Evolutionary conservation across 2,113 vertebrate genomes (phyloP), one percentile per base, ranked within the genome.

Genomic region (Corythoichthys haematopterus): DNA sequence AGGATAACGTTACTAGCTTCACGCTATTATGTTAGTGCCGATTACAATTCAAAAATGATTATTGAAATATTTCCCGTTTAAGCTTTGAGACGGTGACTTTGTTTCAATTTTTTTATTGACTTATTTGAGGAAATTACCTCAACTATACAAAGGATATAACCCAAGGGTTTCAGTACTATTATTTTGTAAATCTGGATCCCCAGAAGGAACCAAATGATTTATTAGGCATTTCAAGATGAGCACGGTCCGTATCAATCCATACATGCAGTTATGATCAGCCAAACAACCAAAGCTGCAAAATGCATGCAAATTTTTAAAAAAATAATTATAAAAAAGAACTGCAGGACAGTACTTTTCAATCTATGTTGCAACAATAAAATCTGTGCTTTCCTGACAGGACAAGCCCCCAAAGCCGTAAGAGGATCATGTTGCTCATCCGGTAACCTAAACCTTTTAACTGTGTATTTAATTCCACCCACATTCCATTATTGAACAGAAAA

Each of bases 401-500:
- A 53, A 72, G 65, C 47, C 75, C 83, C 69, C 70, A 63, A 83
- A 82, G 80, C 83, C 83, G 78, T 84, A 88, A 91, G 85, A 84
- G 87, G 82, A 84, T 87, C 88, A 79, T 78, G 80, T 82, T 88
- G 82, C 82, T 90, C 88, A 88, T 84, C 85, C 84, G 77, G 74
- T 75, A 82, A 90, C 89, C 78, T 90, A 88, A 88, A 90, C 90
- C 86, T 87, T 90, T 91, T 90, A 91, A 90, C 89, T 87, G 82
- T 85, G 80, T 82, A 71, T 87, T 87, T 86, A 88, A 87, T 85
- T 87, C 82, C 74, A 68, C 28, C 58, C 65, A 80, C 87, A 84
- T 81, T 80, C 68, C 63, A 67, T 81, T 85, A 84, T 75, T 74
- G 58, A 69, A 70, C 38, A 58, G 71, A 76, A 82, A 85, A 81